These are phyloP conservation scores for Anguilla megastoma DNA, from an alignment of 2,797 vertebrate genomes.

Conservation along the genomic window DNA sequence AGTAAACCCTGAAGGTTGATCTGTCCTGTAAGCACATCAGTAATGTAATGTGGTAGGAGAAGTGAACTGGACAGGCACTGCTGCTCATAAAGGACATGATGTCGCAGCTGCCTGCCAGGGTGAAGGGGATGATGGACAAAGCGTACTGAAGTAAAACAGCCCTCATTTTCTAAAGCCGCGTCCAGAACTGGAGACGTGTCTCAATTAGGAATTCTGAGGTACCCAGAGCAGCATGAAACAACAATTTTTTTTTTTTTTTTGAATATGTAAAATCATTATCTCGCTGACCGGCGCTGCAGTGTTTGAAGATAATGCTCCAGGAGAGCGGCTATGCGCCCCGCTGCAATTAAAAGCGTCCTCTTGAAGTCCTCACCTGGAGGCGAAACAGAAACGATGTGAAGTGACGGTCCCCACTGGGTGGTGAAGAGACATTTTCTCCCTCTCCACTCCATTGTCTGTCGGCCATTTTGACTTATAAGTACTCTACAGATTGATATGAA, in stretches of 20 bases:
- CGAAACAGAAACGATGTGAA: neutral
- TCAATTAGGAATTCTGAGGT: conserved; percentile 6
- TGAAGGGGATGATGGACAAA: neutral
- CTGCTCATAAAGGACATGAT: neutral
- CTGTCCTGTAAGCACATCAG: neutral
- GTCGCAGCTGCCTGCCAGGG: neutral
- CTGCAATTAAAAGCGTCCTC: conserved; percentile 3
- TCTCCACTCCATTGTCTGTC: neutral
- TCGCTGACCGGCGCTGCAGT: neutral
- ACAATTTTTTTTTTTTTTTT: conserved; percentile 1
- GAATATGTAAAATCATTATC: neutral
- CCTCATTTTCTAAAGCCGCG: neutral
- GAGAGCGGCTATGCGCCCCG: neutral
- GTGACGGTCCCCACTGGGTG: neutral
- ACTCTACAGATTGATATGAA: neutral
- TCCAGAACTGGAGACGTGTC: neutral
- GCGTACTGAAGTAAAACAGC: neutral
- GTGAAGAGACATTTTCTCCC: neutral
- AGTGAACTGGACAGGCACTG: neutral
- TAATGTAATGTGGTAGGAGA: neutral
- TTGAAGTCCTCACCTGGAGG: conserved; percentile 20
- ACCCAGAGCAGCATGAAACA: neutral
- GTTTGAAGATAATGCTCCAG: neutral
- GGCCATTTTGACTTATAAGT: neutral
- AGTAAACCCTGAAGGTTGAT: neutral